Base-by-base conservation (phyloP, 2,888 invertebrate species). In the Slavum lentiscoides region DNA sequence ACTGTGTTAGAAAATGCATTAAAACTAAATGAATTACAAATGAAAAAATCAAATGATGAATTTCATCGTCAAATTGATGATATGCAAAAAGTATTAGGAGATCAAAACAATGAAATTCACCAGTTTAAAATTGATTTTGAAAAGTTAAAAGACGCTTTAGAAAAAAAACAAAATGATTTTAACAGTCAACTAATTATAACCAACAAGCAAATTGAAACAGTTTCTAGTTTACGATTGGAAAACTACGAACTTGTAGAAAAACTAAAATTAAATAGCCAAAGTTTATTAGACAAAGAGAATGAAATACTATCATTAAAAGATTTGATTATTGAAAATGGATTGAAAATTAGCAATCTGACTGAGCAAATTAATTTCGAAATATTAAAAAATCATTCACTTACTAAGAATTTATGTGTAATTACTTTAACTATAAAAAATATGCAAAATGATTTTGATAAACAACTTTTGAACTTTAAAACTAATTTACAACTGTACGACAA, bases 81-180 rank as follows among this genome's bases (percentile, higher is more conserved):
- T 59, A 59, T 76, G 59, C 68, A 68, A 49, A 68, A 43, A 49
- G 2, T 17, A 59, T 15, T 76, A 30, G 43, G 43, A 15, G 30
- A 4, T 59, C 68, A n/a, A 68, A 59, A 2, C 30, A 15, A 61
- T 61, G 39, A 61, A 61, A 61, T 73, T 9, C 23, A 49, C 58
- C 67, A 59, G 5, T 49, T 8, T 59, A 15, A 19, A 59, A 2
- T 30, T 9, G 49, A 49, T n/a, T 4, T 67, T 59, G 67, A 59
- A 9, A 59, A 67, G 55, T 55, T 76, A 43, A 67, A 76, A 68
- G 23, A 68, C 5, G 17, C 23, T 43, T 58, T 80, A 43, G 55
- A 80, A 7, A 43, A 66, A 64, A 80, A 72, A 4, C 80, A 80
- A n/a, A 66, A 80, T 64, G 72, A 80, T 64, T 72, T 72, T 39